Percentiles rank a stretch among this genome's conserved stretches.
Evolutionary conservation across 2,888 invertebrate species (phyloP).

Genomic region (Aquatica leii): DNA sequence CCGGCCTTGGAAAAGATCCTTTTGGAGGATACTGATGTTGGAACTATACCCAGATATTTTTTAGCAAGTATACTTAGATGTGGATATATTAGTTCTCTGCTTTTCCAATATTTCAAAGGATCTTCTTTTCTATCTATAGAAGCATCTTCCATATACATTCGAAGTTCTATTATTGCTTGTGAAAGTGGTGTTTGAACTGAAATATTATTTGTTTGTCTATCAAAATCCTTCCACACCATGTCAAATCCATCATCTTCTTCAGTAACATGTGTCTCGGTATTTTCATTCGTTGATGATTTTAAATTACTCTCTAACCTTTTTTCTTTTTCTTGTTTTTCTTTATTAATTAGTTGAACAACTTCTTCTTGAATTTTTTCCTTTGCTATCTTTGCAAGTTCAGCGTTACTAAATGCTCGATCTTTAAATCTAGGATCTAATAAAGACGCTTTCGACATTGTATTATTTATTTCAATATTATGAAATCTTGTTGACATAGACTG

Average conservation of each 20-base stretch:
- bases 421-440: neutral
- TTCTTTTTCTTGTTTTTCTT: neutral
- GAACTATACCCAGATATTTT: neutral
- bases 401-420: neutral
- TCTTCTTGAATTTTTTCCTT: neutral
- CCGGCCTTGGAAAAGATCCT: slow-evolving; percentile 3
- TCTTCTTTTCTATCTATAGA: neutral
- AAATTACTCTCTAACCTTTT: neutral
- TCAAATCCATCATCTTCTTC: neutral
- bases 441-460: neutral
- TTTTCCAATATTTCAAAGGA: neutral
- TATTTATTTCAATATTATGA: neutral
- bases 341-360: neutral
- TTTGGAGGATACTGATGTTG: neutral
- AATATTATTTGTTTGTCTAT: neutral
- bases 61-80: neutral
- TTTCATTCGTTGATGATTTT: neutral
- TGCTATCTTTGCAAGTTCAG: neutral
- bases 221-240: slow-evolving; percentile 1
- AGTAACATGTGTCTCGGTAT: neutral
- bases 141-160: neutral
- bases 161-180: neutral
- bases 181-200: neutral
- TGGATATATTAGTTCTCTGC: neutral
- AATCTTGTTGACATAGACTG: neutral